These are phyloP conservation scores for Drosophila grimshawi DNA, from an alignment of 1,140 invertebrate species.

Conservation along the genomic window DNA sequence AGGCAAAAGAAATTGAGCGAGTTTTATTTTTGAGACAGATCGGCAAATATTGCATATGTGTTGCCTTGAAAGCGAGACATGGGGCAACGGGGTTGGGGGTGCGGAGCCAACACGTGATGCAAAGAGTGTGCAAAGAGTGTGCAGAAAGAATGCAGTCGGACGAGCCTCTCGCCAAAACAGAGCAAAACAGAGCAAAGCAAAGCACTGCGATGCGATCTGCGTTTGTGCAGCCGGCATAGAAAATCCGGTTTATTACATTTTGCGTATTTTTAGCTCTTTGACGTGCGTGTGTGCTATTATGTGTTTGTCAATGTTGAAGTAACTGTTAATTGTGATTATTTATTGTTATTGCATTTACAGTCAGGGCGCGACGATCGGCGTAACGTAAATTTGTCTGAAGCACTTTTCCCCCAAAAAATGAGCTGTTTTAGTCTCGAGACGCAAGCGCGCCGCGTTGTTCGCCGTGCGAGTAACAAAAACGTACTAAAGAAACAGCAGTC, in stretches of 20 bases:
- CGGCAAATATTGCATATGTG: conserved; percentile 17
- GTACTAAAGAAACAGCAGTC: conserved; percentile 53
- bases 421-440: conserved; percentile 13
- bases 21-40: conserved; percentile 31
- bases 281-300: background rate
- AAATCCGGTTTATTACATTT: conserved; percentile 41
- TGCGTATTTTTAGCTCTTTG: conserved; percentile 2
- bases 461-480: conserved; percentile 64
- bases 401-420: conserved; percentile 26
- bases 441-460: conserved; percentile 65
- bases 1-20: conserved; percentile 24
- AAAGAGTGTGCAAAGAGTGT: conserved; percentile 33
- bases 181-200: too few species aligned
- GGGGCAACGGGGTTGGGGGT: background rate
- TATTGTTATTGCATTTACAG: conserved; percentile 18
- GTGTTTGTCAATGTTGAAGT: background rate
- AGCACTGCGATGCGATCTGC: background rate
- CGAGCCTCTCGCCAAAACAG: conserved; percentile 57
- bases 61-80: conserved; percentile 38
- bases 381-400: conserved; percentile 21
- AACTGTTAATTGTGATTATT: conserved; percentile 10
- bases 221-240: conserved; percentile 31
- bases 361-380: conserved; percentile 31
- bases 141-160: conserved; percentile 74
- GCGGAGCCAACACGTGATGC: conserved; percentile 51